phyloP scores from a whole-genome alignment of 1,140 invertebrate species.

The Planococcus citri region DNA sequence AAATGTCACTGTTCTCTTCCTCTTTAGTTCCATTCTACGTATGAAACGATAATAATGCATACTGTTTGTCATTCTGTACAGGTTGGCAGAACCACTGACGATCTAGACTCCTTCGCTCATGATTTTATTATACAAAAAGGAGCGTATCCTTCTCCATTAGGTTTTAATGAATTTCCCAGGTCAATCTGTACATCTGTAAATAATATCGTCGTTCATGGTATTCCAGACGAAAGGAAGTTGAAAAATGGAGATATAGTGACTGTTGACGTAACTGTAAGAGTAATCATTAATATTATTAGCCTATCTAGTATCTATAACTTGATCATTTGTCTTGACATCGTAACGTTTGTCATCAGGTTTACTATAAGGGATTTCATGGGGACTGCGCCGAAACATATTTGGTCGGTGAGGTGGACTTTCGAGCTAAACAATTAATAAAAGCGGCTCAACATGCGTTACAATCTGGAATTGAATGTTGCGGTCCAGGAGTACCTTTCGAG shows the following conservation, averaged over 20 bases:
- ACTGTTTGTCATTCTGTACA: neutral
- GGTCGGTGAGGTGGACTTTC: slow-evolving; percentile 66
- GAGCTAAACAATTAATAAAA: slow-evolving; percentile 52
- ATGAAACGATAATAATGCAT: no score
- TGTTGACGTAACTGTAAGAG: slow-evolving; percentile 31
- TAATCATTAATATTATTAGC: slow-evolving; percentile 81
- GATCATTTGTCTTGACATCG: no score
- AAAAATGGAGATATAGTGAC: slow-evolving; percentile 79
- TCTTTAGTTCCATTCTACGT: no score
- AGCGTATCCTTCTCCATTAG: slow-evolving; percentile 82
- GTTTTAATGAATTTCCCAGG: slow-evolving; percentile 78
- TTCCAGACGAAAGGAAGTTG: slow-evolving; percentile 72
- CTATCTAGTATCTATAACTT: slow-evolving; percentile 31
- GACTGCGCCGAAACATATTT: slow-evolving; percentile 81
- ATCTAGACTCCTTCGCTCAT: slow-evolving; percentile 67
- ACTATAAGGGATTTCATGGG: slow-evolving; percentile 73
- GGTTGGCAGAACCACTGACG: slow-evolving; percentile 73
- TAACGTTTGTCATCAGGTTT: slow-evolving; percentile 47
- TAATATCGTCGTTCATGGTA: slow-evolving; percentile 83
- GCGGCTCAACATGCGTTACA: slow-evolving; percentile 57
- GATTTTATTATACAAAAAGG: slow-evolving; percentile 50
- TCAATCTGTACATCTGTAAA: slow-evolving; percentile 74
- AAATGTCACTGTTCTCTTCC: no score
- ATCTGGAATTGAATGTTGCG: slow-evolving; percentile 62
- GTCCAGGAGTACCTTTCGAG: slow-evolving; percentile 55